Conservation (phyloP, 2,888 invertebrate genomes). For the Chloroclystis v-ata region DNA sequence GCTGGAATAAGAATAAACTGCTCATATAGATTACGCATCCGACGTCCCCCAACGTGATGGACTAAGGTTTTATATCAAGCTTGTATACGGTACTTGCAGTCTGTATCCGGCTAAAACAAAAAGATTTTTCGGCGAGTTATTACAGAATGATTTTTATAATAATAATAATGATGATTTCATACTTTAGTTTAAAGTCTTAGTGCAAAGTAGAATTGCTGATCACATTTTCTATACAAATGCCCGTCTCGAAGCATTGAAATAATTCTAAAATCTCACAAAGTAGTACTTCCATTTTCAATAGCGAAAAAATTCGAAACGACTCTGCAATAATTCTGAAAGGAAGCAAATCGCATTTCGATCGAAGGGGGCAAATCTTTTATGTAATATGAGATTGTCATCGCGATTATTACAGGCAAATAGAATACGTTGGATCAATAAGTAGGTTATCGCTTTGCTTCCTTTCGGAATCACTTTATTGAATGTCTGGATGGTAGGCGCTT, state of each 20-base stretch:
- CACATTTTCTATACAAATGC: no score
- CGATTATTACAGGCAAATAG: slow-evolving; percentile 79
- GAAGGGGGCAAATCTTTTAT: slow-evolving; percentile 78
- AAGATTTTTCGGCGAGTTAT: no score
- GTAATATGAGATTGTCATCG: slow-evolving; percentile 79
- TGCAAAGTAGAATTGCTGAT: no score
- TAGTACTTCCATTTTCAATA: slow-evolving; percentile 66
- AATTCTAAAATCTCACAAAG: slow-evolving; percentile 69
- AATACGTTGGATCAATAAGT: slow-evolving; percentile 76
- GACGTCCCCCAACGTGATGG: no score
- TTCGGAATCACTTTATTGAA: slow-evolving; percentile 72
- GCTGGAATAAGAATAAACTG: no score
- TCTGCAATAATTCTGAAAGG: slow-evolving; percentile 72
- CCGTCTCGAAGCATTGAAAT: slow-evolving; percentile 61
- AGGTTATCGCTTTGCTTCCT: slow-evolving; percentile 76
- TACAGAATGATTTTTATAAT: no score
- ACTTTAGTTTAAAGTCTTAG: no score
- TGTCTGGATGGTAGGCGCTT: slow-evolving; percentile 50
- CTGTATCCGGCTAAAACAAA: no score
- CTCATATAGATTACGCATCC: no score
- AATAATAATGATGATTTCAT: no score
- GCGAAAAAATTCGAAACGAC: slow-evolving; percentile 69
- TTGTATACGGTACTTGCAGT: no score
- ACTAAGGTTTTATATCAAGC: no score
- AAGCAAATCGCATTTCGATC: slow-evolving; percentile 77